Percentiles rank a stretch among this genome's conserved stretches.
These are phyloP conservation scores for Tor tambroides DNA, from an alignment of 2,113 vertebrate species.

Conservation along the genomic window DNA sequence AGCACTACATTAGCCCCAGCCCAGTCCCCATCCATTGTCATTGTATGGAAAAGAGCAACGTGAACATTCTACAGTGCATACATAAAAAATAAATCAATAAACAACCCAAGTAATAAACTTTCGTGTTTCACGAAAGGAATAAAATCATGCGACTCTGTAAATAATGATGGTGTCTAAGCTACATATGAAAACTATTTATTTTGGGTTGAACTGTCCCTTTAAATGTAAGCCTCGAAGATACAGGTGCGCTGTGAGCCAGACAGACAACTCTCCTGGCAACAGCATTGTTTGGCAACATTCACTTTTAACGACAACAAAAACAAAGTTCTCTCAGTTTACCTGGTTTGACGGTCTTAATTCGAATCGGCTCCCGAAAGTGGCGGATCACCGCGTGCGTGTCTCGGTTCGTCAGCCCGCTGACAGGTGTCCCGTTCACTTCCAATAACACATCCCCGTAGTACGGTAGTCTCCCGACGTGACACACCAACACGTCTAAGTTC, in stretches of 20 bases:
- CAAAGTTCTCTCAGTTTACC: slow-evolving; percentile 72
- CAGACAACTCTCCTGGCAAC: not conserved
- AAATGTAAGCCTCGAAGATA: not conserved
- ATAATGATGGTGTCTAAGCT: not conserved
- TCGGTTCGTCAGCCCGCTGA: slow-evolving; percentile 93
- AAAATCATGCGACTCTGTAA: not conserved
- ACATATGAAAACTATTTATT: not conserved
- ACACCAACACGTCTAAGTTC: slow-evolving; percentile 79
- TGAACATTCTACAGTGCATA: not conserved
- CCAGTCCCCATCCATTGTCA: not conserved
- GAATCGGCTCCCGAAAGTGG: slow-evolving; percentile 92
- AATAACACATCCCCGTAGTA: slow-evolving; percentile 87
- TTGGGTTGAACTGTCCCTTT: not conserved
- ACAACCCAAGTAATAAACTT: not conserved
- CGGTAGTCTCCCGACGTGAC: slow-evolving; percentile 84
- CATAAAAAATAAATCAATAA: not conserved
- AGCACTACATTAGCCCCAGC: not conserved
- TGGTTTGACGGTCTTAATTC: slow-evolving; percentile 92
- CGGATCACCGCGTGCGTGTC: slow-evolving; percentile 92
- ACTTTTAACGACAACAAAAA: not conserved
- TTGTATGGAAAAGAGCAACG: not conserved
- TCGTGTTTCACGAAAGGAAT: not conserved
- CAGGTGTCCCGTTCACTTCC: slow-evolving; percentile 95
- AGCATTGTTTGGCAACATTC: not conserved
- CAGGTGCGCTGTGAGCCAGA: not conserved